Evolutionary conservation across 2,888 invertebrate genomes (phyloP), one percentile per base, ranked within the genome.

Genomic region (Aradus depressus): DNA sequence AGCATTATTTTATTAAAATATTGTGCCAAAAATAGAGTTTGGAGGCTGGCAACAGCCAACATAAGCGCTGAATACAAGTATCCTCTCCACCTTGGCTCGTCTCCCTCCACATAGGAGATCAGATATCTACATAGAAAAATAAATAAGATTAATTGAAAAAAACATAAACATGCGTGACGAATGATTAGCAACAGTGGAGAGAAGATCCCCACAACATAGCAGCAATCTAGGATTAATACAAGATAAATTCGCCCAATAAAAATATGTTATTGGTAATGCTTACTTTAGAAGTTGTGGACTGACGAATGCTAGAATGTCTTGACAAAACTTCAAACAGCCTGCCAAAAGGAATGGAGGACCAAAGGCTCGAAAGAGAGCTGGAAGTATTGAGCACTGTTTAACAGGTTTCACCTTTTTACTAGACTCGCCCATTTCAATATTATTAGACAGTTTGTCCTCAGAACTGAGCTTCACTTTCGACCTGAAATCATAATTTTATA

Each of bases 1-100:
- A 72, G 61, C 63, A 74, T 68, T 64, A 71, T 68, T 26, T 65
- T 64, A 59, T 75, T 71, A 60, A 73, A 75, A 58, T 75, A 75
- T 56, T 74, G 72, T 44, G 73, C 70, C 37, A 73, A 66, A 42
- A 75, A 62, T 39, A 77, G 56, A 2, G 77, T 74, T 60, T 73
- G 72, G 1, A 72, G 22, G 4, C 70, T 59, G 0, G 75, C 68
- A 1, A 70, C 4, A 2, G 16, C 5, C 8, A 42, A 16, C 16
- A 42, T 6, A 18, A 42, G 18, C 1, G 42, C n/a, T 5, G 26
- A 25, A 25, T 42, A 42, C 12, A 42, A 26, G 8, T n/a, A 42
- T 4, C 42, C 42, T 16, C 16, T 42, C 42, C 42, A 42, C 3
- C 19, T 18, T 4, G 42, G 42, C 19, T 42, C 42, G 22, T 42